Conservation (phyloP, 2,888 invertebrate species). For the Mesochorus sp. region DNA sequence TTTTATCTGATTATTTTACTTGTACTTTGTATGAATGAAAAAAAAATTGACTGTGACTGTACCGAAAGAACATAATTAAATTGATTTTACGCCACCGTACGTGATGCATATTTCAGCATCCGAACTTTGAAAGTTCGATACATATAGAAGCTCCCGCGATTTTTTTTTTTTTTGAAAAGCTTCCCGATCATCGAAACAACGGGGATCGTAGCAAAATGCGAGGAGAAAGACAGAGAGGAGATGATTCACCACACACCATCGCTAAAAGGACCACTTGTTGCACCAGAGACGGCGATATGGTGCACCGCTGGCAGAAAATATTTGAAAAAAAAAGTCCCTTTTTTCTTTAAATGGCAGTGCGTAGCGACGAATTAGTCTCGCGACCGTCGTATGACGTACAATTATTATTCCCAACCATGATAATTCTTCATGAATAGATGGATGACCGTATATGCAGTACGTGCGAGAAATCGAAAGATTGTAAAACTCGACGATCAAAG, state of each 20-base stretch:
- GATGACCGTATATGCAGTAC: background rate
- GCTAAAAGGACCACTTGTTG: constrained; percentile 63
- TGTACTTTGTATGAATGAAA: too few relatives aligned
- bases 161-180: too few relatives aligned
- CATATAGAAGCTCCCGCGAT: too few relatives aligned
- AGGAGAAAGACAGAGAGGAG: constrained; percentile 35
- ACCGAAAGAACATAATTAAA: too few relatives aligned
- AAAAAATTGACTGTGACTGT: too few relatives aligned
- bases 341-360: background rate
- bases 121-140: too few relatives aligned
- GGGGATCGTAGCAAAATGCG: constrained; percentile 27
- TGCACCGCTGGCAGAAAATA: background rate
- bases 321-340: constrained; percentile 2
- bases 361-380: background rate
- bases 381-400: background rate
- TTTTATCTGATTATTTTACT: too few relatives aligned
- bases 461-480: constrained; percentile 29
- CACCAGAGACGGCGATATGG: constrained; percentile 48
- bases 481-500: constrained; percentile 13
- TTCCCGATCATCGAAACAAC: too few relatives aligned
- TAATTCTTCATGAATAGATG: background rate
- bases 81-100: too few relatives aligned
- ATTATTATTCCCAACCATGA: background rate
- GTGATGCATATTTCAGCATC: too few relatives aligned
- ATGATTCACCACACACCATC: constrained; percentile 46